Evolutionary conservation across 2,113 vertebrate species (phyloP), one percentile per base, ranked within the genome.

Genomic region (Phaethon lepturus): DNA sequence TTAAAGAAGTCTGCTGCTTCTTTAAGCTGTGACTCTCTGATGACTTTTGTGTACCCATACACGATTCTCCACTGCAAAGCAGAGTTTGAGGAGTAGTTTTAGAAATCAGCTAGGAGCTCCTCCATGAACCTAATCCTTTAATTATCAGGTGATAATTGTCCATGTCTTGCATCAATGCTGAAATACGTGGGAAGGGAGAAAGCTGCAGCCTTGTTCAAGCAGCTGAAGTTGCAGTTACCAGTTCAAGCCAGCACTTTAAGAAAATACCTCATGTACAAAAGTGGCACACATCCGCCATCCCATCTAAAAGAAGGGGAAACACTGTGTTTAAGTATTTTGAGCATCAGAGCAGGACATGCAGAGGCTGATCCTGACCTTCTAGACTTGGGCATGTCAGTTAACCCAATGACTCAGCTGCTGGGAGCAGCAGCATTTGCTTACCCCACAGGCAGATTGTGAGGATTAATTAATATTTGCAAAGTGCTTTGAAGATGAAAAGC

Each of bases 391-490:
- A 50, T 69, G 52, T 53, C 69, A 73, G 31, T 80, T 93, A 79
- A 79, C 86, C 56, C 38, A 52, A 66, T 85, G 56, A 44, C 67
- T 91, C 55, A 58, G 28, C 26, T 91, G n/a, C 87, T 93, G 87
- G 49, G 49, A 94, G 50, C 62, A 78, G 53, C 64, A 89, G 72
- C 74, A 19, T 84, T 93, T 96, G 71, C 89, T 90, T 93, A 86
- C 89, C 89, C 85, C 87, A 53, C 25, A 55, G 90, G 86, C 93
- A 94, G 38, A 74, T 28, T 77, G 60, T 28, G 63, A 88, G 74
- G 74, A 88, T 96, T 96, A 95, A 96, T 97, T 94, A 80, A 88
- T 95, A 64, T 90, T 91, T 90, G 87, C 78, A 86, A 87, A 95
- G 66, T 80, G 69, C 91, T 95, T 96, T 96, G 91, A 90, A 96